Percentiles rank a stretch among this genome's conserved stretches.
Conservation (phyloP, 2,113 vertebrate genomes). For the Thomomys bottae region DNA sequence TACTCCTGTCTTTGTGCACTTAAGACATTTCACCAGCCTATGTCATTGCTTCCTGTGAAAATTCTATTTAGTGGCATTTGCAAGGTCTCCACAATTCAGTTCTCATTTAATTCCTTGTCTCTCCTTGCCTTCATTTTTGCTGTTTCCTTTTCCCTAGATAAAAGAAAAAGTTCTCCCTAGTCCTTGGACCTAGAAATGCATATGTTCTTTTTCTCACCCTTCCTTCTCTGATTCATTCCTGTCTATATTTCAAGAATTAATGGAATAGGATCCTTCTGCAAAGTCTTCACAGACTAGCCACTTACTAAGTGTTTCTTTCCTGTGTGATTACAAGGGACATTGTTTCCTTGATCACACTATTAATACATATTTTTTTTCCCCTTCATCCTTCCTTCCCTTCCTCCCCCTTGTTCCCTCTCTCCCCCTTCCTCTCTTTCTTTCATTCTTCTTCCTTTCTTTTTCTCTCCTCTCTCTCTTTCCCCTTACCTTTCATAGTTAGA, state of each 20-base stretch:
- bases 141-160: not conserved
- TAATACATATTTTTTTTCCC: no score
- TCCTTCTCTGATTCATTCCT: not conserved
- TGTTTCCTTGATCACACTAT: not conserved
- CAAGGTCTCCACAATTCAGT: not conserved
- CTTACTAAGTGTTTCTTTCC: not conserved
- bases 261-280: not conserved
- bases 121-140: not conserved
- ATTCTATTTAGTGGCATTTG: not conserved
- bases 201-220: not conserved
- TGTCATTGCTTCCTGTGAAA: not conserved
- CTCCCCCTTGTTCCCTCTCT: no score
- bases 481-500: no score
- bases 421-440: no score
- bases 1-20: not conserved
- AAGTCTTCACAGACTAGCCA: not conserved
- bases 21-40: not conserved
- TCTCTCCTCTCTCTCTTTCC: no score
- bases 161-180: not conserved
- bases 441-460: no score
- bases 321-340: not conserved
- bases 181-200: not conserved
- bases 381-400: no score
- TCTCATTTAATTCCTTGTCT: not conserved
- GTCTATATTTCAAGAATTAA: not conserved